A percentile compares a stretch with the other conserved stretches of the same genome.
These are phyloP conservation scores for Lissonota sp. DNA, from an alignment of 2,888 invertebrate species.

Conservation along the genomic window DNA sequence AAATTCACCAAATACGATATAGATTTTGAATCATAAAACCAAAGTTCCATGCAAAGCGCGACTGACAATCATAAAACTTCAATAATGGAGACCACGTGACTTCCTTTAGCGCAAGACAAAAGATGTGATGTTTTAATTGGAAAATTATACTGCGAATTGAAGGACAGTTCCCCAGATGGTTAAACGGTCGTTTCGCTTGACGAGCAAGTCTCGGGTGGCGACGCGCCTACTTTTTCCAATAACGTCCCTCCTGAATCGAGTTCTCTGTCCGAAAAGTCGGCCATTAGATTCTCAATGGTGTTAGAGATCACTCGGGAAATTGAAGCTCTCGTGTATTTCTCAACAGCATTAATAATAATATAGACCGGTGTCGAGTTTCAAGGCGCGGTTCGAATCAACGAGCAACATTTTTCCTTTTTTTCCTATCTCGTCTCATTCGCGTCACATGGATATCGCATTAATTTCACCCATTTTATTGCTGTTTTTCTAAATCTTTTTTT, in stretches of 20 bases:
- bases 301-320: background rate
- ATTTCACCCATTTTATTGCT: background rate
- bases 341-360: background rate
- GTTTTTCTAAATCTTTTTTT: constrained; percentile 2
- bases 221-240: constrained; percentile 55
- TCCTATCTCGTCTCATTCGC: constrained; percentile 12
- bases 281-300: constrained; percentile 40
- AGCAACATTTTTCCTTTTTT: background rate
- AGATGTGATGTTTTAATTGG: no score
- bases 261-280: constrained; percentile 54
- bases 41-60: no score
- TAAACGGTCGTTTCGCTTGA: constrained; percentile 43
- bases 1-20: no score
- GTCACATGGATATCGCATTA: background rate
- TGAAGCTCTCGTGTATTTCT: background rate
- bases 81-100: no score
- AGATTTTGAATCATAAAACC: no score
- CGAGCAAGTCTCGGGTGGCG: constrained; percentile 26
- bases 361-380: constrained; percentile 42
- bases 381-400: constrained; percentile 42
- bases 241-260: constrained; percentile 39
- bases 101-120: no score
- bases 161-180: constrained; percentile 11
- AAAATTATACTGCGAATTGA: constrained; percentile 4
- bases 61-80: no score